Base-by-base conservation (phyloP, 1,140 invertebrate genomes). In the Solenopsis invicta region DNA sequence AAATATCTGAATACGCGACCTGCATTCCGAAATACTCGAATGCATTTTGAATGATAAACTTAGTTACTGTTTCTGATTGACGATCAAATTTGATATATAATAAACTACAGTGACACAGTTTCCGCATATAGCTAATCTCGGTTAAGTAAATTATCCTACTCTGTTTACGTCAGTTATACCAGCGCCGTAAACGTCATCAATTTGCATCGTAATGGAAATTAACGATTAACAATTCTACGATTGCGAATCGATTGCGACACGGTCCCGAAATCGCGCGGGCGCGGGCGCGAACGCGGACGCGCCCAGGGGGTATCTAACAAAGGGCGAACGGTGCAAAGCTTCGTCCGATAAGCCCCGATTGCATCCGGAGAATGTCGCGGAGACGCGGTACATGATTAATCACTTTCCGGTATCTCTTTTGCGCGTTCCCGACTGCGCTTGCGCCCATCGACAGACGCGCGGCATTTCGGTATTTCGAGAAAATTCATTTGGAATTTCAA, bases 351-450 rank as follows among this genome's bases (percentile, higher is more conserved):
- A 77, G 56, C 41, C 41, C 41, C 45, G 41, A 18, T 50, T 34
- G 18, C 45, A 66, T 66, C 24, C 59, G 61, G 76, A 48, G 45
- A 78, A 78, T 78, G 61, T 78, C 61, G 59, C 59, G 76, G 76
- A 78, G 76, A 64, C 59, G 61, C 18, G 61, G 18, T 78, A 78
- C 76, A 78, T 78, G 76, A 78, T 78, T 78, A 78, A 78, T 78
- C 76, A 34, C 59, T 78, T 66, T 13, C 76, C 59, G 59, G 12
- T 12, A 34, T 78, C 59, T 48, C 76, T 66, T 50, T 78, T n/a
- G 21, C 75, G 37, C 41, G 56, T 48, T 21, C 21, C 34, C 56
- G 21, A 18, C 21, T 21, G 21, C 54, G 34, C 21, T 59, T 54
- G 59, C 59, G 12, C 18, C 37, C 61, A 78, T 78, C 16, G 59